These are phyloP conservation scores for Drosophila nr. fundita DNA, from an alignment of 2,888 invertebrate genomes.

Conservation along the genomic window DNA sequence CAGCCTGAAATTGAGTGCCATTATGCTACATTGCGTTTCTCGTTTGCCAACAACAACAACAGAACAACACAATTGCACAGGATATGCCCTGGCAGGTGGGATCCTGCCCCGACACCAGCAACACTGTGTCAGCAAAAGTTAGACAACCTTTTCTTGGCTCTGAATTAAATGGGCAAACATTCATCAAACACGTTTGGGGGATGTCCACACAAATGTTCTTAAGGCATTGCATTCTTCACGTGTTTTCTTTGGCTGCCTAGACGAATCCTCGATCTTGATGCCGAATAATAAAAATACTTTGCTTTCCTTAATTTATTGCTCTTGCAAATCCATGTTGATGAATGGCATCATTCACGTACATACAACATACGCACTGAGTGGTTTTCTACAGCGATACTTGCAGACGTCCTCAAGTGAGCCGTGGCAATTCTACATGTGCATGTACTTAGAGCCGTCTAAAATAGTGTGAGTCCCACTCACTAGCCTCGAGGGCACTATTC, in stretches of 20 bases:
- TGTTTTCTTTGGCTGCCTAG: background rate
- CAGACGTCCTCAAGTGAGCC: background rate
- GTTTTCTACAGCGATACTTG: background rate
- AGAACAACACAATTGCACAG: conserved; percentile 10
- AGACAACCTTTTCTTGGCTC: conserved; percentile 23
- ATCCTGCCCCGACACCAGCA: background rate
- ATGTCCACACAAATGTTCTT: conserved; percentile 1
- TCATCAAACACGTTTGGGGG: conserved; percentile 62
- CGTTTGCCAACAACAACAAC: background rate
- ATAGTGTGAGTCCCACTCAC: background rate
- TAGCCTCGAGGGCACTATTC: conserved; percentile 26
- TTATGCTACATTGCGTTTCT: conserved; percentile 6
- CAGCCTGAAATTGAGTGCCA: conserved; percentile 43
- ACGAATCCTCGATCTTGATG: conserved; percentile 3
- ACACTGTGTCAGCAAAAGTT: conserved; percentile 15
- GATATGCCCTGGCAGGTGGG: conserved; percentile 3
- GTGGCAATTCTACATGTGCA: background rate
- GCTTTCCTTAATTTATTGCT: conserved; percentile 71
- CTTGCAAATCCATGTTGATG: conserved; percentile 71
- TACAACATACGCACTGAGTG: conserved; percentile 17
- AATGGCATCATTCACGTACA: conserved; percentile 49
- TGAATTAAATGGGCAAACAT: conserved; percentile 58
- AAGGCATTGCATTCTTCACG: conserved; percentile 31
- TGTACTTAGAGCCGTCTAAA: background rate
- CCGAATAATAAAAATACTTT: conserved; percentile 18